Conservation (phyloP, 2,888 invertebrate species). For the Microplitis manilae region DNA sequence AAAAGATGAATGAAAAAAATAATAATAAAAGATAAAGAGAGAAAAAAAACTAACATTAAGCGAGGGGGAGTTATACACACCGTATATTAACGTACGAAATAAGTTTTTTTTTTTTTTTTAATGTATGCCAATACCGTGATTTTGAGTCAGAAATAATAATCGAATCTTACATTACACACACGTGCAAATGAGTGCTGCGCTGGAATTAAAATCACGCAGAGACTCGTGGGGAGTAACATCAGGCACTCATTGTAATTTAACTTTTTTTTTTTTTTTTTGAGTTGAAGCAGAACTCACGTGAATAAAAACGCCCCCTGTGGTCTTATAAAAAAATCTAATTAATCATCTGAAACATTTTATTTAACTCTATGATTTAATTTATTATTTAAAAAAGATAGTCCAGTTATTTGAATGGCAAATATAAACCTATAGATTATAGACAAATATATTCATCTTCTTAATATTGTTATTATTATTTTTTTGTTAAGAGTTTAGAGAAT, state of each 20-base stretch:
- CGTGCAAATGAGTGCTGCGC: slow-evolving; percentile 14
- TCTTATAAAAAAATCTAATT: not conserved
- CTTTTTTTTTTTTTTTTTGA: slow-evolving; percentile 3
- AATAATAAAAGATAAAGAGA: not conserved
- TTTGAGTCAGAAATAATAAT: slow-evolving; percentile 8
- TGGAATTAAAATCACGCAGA: slow-evolving; percentile 29
- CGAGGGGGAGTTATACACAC: slow-evolving; percentile 27
- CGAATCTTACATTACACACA: not conserved
- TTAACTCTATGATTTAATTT: not conserved
- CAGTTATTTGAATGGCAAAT: not conserved
- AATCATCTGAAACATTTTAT: not conserved
- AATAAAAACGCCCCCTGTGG: not conserved
- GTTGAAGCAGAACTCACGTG: not conserved
- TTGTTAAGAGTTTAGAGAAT: not conserved
- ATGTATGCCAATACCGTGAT: no score
- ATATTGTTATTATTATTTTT: no score
- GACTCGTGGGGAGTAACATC: slow-evolving; percentile 13
- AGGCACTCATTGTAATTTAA: slow-evolving; percentile 22
- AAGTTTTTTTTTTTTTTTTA: slow-evolving; percentile 7
- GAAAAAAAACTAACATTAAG: not conserved
- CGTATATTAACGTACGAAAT: slow-evolving; percentile 24
- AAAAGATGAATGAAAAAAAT: slow-evolving; percentile 24
- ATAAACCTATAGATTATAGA: not conserved
- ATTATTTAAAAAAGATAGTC: not conserved
- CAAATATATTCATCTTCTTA: no score